Evolutionary conservation across 2,888 invertebrate species (phyloP).

Genomic region (Amphipyra berbera): DNA sequence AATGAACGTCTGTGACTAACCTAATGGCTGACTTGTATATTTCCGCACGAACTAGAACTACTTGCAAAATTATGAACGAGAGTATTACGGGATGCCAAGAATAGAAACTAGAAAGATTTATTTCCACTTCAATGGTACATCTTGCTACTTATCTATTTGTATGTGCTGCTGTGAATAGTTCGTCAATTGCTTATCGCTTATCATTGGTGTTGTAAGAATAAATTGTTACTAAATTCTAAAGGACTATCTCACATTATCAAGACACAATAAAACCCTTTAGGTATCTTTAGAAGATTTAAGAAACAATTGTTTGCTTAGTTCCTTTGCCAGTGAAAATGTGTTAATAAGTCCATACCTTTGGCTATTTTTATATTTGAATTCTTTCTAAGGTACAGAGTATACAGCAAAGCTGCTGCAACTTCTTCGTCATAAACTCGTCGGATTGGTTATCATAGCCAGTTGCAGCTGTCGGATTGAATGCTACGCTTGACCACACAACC

Average conservation of each 20-base stretch:
- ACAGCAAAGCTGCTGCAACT: not conserved
- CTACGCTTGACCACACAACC: constrained; percentile 23
- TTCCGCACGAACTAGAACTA: constrained; percentile 38
- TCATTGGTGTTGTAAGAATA: constrained; percentile 13
- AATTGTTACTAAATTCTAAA: constrained; percentile 11
- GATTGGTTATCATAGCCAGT: constrained; percentile 21
- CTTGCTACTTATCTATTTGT: too few species aligned
- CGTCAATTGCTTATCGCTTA: constrained; percentile 1
- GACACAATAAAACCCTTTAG: constrained; percentile 24
- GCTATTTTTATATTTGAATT: constrained; percentile 1
- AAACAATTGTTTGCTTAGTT: constrained; percentile 18
- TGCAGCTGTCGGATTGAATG: constrained; percentile 23
- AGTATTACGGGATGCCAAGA: not conserved
- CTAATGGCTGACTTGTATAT: constrained; percentile 55
- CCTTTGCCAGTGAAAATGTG: not conserved
- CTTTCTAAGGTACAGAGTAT: not conserved
- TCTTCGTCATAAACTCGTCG: constrained; percentile 26
- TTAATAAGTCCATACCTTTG: constrained; percentile 1
- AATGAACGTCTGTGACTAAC: constrained; percentile 71
- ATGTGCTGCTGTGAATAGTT: too few species aligned
- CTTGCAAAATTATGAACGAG: constrained; percentile 22
- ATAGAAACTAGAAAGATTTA: not conserved
- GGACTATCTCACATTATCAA: constrained; percentile 29
- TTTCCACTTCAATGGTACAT: not conserved
- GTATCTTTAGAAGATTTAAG: not conserved